Percentiles rank a stretch among this genome's conserved stretches.
These are phyloP conservation scores for Falco novaeseelandiae DNA, from an alignment of 2,797 vertebrate species.

Conservation along the genomic window DNA sequence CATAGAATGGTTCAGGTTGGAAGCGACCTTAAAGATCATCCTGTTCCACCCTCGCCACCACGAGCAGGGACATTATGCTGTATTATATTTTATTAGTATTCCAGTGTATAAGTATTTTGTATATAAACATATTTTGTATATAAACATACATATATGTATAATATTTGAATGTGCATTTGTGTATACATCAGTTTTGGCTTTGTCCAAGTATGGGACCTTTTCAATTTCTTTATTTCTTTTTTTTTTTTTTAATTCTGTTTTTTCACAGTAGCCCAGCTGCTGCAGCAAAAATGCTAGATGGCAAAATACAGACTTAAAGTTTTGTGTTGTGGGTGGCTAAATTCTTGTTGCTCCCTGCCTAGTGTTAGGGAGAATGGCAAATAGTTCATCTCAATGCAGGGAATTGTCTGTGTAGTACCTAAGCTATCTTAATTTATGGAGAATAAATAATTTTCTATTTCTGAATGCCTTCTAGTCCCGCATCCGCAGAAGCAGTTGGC, in stretches of 20 bases:
- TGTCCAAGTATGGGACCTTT: not conserved
- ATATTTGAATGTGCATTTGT: not conserved
- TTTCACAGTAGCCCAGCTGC: not conserved
- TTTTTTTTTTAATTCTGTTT: not conserved
- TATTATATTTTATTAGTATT: not conserved
- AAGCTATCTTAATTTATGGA: not conserved
- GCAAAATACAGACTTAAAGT: not conserved
- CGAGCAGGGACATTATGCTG: no score
- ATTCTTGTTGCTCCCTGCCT: not conserved
- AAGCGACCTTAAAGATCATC: no score
- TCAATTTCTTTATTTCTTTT: not conserved
- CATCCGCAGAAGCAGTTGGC: slow-evolving; percentile 86
- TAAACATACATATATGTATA: not conserved
- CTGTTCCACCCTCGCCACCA: no score
- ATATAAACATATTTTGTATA: not conserved
- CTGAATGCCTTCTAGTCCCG: slow-evolving; percentile 72
- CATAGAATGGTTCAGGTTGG: no score
- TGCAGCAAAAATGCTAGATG: not conserved
- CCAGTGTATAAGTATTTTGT: not conserved
- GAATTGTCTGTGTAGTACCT: not conserved
- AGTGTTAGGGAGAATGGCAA: not conserved
- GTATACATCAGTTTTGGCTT: not conserved
- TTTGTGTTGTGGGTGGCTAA: not conserved
- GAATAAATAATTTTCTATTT: slow-evolving; percentile 19
- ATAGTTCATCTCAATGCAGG: not conserved